Evolutionary conservation across 2,797 vertebrate genomes (phyloP), one percentile per base, ranked within the genome.

Genomic region (Tiaroga cobitis): DNA sequence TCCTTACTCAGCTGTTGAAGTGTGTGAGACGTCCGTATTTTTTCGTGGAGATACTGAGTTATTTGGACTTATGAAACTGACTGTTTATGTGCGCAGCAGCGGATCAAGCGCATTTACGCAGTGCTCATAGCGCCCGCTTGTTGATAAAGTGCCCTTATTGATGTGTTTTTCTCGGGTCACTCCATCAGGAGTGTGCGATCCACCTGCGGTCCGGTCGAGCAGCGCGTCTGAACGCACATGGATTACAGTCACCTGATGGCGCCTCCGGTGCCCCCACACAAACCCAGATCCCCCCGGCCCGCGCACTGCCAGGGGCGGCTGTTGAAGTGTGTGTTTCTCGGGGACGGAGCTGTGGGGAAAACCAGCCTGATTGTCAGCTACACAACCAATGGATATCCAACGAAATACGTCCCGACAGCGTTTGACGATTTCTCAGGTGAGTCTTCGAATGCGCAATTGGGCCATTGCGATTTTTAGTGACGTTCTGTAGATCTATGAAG

Each of bases 301-400:
- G 92, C 92, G 3, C 88, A 90, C 61, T 51, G 87, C 10, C 92
- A 94, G 83, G 95, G 95, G 86, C 94, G 95, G 85, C 90, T 93
- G 84, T 91, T 97, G 32, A 96, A 97, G 92, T 96, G 96, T 87
- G 95, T 97, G 41, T 92, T 97, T 61, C 94, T 97, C 85, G 96
- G 96, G 0, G 96, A 97, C 87, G 96, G 96, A 39, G 96, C 96
- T 11, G 96, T 97, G 79, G 96, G 96, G 0, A 97, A 97, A 88
- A 97, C 96, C 75, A 97, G 96, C 37, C 93, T 97, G 89, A 95
- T 96, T 88, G 96, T 97, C 90, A 96, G 96, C 91, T 97, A 96
- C 87, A 96, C 95, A 0, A 95, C 96, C 1, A 96, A 97, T 76
- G 96, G 96, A 16, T 97, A 96, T 84, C 96, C 96, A 0, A 96